Base-by-base conservation (phyloP, 2,113 vertebrate species). In the Mus pahari region DNA sequence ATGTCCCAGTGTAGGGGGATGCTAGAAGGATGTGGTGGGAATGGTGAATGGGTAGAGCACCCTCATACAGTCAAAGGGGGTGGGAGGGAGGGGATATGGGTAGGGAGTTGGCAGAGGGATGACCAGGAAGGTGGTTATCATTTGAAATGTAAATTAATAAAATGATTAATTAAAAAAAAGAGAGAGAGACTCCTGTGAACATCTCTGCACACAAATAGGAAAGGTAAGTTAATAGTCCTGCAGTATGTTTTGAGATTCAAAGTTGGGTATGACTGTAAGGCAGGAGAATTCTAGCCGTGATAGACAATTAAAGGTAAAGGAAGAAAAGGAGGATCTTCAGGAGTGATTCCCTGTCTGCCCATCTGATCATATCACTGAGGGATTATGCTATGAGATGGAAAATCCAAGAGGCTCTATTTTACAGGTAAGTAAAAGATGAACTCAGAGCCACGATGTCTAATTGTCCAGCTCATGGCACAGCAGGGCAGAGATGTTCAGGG, bases 1-100 rank as follows among this genome's bases (percentile, higher is more conserved):
- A 16, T 66, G 31, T 1, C 31, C 66, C 66, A 68, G 66, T 7
- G 0, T 68, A 68, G 31, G 66, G 28, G 13, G 12, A 68, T 68
- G 13, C 12, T 33, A 33, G 64, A 33, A 3, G 64, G 4, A 1
- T 14, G 12, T 33, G 31, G 28, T 11, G 31, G 28, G 28, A 31
- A 11, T 66, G 64, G 64, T 68, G 31, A 66, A 33, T 66, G 28
- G 64, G 28, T 31, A 12, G 31, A 68, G 31, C 12, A 68, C 64
- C 11, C 28, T 68, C 64, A 14, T 33, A 68, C 28, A 68, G 31
- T 4, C 28, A 31, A 68, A 31, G 64, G 26, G 11, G 1, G 4
- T 4, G 12, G 4, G 24, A 12, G 31, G 12, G 4, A 3, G 12
- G 31, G 12, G 28, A 3, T 1, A 12, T 26, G 26, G 24, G 13